Conservation (phyloP, 2,113 vertebrate genomes). For the Nesospiza acunhae region DNA sequence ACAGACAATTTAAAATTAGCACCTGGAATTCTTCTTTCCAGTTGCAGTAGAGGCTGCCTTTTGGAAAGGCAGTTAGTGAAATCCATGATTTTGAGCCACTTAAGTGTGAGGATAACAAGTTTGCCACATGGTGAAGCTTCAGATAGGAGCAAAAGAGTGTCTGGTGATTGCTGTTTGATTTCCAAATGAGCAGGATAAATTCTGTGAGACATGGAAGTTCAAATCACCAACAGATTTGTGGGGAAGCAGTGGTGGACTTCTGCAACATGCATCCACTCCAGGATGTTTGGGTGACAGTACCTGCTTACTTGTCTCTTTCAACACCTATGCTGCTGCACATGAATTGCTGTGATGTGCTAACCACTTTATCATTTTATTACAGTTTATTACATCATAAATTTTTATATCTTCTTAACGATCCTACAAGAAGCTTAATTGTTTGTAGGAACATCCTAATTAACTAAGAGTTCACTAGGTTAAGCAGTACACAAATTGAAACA, state of each 20-base stretch:
- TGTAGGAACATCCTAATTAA: slow-evolving; percentile 81
- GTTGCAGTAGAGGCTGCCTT: not conserved
- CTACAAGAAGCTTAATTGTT: slow-evolving; percentile 81
- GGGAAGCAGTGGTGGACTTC: not conserved
- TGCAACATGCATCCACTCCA: not conserved
- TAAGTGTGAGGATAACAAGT: not conserved
- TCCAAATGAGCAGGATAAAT: not conserved
- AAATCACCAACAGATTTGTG: not conserved
- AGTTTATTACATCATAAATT: slow-evolving; percentile 82
- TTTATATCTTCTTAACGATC: slow-evolving; percentile 81
- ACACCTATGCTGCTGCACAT: slow-evolving; percentile 41
- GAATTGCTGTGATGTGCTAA: slow-evolving; percentile 62
- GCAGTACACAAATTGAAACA: slow-evolving; percentile 75
- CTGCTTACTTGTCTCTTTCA: slow-evolving; percentile 36
- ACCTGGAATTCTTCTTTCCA: not conserved
- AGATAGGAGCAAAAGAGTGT: not conserved
- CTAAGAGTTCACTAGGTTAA: slow-evolving; percentile 76
- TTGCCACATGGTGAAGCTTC: not conserved
- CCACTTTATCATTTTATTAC: slow-evolving; percentile 78
- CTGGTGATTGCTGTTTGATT: not conserved
- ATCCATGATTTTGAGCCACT: not conserved
- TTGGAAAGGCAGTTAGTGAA: not conserved
- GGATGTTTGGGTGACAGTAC: not conserved
- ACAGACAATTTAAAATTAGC: not conserved
- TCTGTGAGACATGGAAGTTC: not conserved